Conservation (phyloP, 2,888 invertebrate genomes). For the Arctia plantaginis region DNA sequence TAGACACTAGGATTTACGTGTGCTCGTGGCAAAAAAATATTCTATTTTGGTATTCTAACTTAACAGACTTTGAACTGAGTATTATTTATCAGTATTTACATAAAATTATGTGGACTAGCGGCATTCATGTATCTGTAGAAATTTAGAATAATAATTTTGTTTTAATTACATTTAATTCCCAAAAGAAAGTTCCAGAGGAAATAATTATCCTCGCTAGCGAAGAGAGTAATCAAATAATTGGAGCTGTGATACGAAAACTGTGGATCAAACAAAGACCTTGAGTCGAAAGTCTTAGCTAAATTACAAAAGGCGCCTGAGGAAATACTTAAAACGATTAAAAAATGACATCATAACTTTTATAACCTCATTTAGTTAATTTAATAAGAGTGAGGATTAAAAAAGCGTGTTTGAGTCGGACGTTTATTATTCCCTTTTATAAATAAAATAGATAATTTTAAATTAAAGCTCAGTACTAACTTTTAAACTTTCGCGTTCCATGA, state of each 20-base stretch:
- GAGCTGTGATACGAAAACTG: conserved; percentile 3
- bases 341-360: background rate
- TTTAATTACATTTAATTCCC: background rate
- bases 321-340: conserved; percentile 20
- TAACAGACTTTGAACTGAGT: background rate
- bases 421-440: background rate
- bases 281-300: conserved; percentile 2
- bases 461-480: too few relatives aligned
- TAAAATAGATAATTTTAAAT: background rate
- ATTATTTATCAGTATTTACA: background rate
- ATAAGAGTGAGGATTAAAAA: background rate
- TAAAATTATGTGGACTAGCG: background rate
- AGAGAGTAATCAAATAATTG: conserved; percentile 11
- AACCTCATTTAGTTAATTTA: background rate
- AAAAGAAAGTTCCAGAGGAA: background rate
- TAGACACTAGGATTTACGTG: conserved; percentile 73
- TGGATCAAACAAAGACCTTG: conserved; percentile 9
- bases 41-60: background rate
- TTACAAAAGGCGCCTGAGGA: conserved; percentile 7
- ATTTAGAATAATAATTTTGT: background rate
- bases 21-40: conserved; percentile 51
- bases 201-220: conserved; percentile 5
- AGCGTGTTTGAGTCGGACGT: background rate
- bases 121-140: background rate
- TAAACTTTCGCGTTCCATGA: too few relatives aligned